Evolutionary conservation across 2,888 invertebrate genomes (phyloP), one percentile per base, ranked within the genome.

Genomic region (Sceliomorpha sp.): DNA sequence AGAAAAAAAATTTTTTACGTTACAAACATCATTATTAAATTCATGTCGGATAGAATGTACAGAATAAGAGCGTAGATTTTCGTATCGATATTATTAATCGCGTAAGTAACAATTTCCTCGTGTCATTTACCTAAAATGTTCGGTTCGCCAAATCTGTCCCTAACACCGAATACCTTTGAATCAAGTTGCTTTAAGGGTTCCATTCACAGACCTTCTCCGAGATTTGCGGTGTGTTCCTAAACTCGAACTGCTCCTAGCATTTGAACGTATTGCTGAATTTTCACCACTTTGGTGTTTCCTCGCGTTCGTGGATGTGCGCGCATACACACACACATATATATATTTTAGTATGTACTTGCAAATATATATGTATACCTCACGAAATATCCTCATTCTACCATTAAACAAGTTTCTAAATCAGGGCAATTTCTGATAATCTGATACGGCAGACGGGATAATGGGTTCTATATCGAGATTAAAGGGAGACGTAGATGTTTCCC

Each of bases 281-380:
- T 60, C 50, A 60, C 50, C 60, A 44, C 44, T 60, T 47, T 40
- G 32, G 40, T 32, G 34, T 80, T 83, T 82, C 76, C 84, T 53
- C 14, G 81, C 26, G 27, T 40, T n/a, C 47, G 31, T 26, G 12
- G 47, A 58, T 58, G 31, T 39, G 2, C 8, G 8, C 8, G 3
- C 47, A 40, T 44, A 36, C 26, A 20, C n/a, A n/a, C n/a, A n/a
- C n/a, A n/a, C n/a, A n/a, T n/a, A n/a, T n/a, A n/a, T n/a, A n/a
- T n/a, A n/a, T n/a, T n/a, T n/a, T n/a, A n/a, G n/a, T n/a, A n/a
- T n/a, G n/a, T n/a, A n/a, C n/a, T n/a, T n/a, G n/a, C n/a, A n/a
- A n/a, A n/a, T n/a, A 37, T 37, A 4, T 24, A 24, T 24, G 5
- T 56, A 39, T 42, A 34, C 31, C 39, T 32, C 20, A 13, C 48